These are phyloP conservation scores for Hippolais icterina DNA, from an alignment of 2,113 vertebrate species.

Conservation along the genomic window DNA sequence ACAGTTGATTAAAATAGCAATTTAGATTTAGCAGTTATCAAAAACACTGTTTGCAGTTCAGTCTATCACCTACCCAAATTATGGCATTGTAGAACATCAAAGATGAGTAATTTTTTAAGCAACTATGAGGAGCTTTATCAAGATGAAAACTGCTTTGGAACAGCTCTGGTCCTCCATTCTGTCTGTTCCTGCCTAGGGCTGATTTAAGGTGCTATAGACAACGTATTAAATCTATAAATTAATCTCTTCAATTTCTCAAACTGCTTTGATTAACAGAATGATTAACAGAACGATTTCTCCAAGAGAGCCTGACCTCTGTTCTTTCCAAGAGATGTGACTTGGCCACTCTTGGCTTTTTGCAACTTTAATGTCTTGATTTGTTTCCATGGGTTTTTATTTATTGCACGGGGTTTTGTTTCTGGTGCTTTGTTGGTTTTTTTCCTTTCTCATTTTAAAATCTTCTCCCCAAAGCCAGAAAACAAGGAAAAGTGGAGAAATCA, in stretches of 20 bases:
- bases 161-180: background rate
- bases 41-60: constrained; percentile 21
- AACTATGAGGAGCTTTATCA: background rate
- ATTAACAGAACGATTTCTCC: background rate
- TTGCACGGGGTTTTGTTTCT: background rate
- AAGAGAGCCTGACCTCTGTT: background rate
- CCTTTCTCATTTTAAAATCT: background rate
- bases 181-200: background rate
- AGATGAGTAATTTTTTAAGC: constrained; percentile 7
- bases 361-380: background rate
- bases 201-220: background rate
- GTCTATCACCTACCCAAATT: constrained; percentile 49
- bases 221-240: background rate
- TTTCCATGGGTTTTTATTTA: background rate
- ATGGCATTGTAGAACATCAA: background rate
- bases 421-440: background rate
- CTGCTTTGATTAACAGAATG: background rate
- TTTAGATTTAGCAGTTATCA: constrained; percentile 46
- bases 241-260: background rate
- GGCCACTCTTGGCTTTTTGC: background rate
- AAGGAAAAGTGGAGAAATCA: background rate
- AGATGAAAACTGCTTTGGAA: background rate
- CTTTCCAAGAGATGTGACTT: background rate
- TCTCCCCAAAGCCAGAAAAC: background rate
- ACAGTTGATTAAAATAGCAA: constrained; percentile 49